Base-by-base conservation (phyloP, 2,888 invertebrate genomes). In the Orchestes rusci region DNA sequence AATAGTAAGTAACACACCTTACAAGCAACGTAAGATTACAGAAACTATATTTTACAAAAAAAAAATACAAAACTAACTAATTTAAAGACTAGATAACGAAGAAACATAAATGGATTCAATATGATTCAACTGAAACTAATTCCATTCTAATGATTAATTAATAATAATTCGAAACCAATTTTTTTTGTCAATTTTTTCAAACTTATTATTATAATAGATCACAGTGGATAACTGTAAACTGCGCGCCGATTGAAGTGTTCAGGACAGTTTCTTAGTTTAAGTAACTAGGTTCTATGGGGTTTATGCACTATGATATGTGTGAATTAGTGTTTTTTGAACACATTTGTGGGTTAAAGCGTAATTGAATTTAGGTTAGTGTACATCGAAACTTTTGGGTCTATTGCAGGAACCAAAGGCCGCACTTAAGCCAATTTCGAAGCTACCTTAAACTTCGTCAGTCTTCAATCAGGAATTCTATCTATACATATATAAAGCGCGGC, bases 81-180 rank as follows among this genome's bases (percentile, higher is more conserved):
- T 57, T 55, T 62, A 62, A 56, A 60, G 63, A 63, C 63, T 63
- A 63, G 63, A 63, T 62, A 63, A 63, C 63, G 62, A 62, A 61
- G 30, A 45, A 38, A 23, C 23, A 23, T 23, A 23, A 23, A 23
- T 23, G 10, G 18, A 18, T 33, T 33, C 15, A 13, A 16, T 33
- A 7, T 10, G 10, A 23, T 7, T 31, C 13, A 36, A 36, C 37
- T 23, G 12, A 36, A 36, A 36, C 19, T 8, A 3, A 34, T 16
- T 34, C 27, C 10, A n/a, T 27, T 27, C 27, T 27, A 27, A 2
- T 10, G 27, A 27, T 27, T 27, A 27, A 27, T 10, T 27, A 12
- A 27, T n/a, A 27, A 2, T 27, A n/a, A 27, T 27, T 27, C 27
- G 15, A 27, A 12, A 37, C 15, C 34, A 34, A 18, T 33, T 35